Conservation (phyloP, 2,113 vertebrate genomes). For the Rhinogobius similis region DNA sequence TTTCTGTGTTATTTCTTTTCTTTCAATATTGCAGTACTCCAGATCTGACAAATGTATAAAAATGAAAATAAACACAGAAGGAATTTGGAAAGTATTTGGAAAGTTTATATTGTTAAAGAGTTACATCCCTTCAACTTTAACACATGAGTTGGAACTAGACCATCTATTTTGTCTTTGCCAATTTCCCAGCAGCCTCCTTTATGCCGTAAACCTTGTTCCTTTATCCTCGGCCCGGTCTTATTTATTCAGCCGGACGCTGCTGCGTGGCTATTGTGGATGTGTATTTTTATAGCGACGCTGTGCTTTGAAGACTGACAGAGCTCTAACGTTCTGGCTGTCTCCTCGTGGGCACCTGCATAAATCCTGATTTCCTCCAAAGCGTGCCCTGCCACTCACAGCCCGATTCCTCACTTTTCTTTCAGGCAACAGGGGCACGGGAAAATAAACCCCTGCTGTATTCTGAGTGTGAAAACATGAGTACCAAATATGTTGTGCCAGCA, state of each 20-base stretch:
- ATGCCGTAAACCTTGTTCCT: conserved; percentile 30
- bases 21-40: background rate
- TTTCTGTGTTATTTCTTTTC: background rate
- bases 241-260: conserved; percentile 19
- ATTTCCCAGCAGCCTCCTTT: conserved; percentile 22
- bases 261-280: conserved; percentile 12
- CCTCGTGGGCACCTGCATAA: conserved; percentile 47
- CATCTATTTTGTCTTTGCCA: conserved; percentile 21
- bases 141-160: conserved; percentile 37
- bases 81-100: background rate
- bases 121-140: background rate
- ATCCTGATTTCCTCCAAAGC: conserved; percentile 71
- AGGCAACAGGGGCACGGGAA: conserved; percentile 21
- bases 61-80: background rate
- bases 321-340: conserved; percentile 53
- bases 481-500: conserved; percentile 65
- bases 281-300: conserved; percentile 36
- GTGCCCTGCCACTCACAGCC: conserved; percentile 64
- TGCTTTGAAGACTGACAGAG: conserved; percentile 39
- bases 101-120: background rate
- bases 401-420: conserved; percentile 47
- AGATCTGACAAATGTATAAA: background rate
- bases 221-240: background rate
- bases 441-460: conserved; percentile 64
- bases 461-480: conserved; percentile 52